phyloP scores from a whole-genome alignment of 2,797 vertebrate species.

The Ciconia nigra region DNA sequence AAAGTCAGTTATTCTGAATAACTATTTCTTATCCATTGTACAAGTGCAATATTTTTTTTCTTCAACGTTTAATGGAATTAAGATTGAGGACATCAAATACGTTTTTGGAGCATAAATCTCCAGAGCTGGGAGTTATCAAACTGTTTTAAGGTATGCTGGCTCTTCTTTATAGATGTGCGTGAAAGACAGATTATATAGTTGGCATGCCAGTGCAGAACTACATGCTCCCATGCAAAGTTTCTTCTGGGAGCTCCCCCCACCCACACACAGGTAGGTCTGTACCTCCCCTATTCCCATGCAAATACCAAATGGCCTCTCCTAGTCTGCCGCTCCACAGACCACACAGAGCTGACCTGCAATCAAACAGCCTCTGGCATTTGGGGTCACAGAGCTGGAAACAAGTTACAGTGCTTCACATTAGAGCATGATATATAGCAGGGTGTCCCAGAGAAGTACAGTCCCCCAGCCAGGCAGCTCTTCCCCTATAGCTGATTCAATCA shows the following conservation, averaged over 20 bases:
- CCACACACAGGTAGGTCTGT: not conserved
- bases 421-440: not conserved
- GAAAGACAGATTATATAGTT: not conserved
- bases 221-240: not conserved
- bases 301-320: not conserved
- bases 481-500: not conserved
- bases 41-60: not conserved
- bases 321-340: not conserved
- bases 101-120: not conserved
- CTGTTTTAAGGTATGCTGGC: not conserved
- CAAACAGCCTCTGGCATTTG: not conserved
- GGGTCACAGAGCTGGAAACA: not conserved
- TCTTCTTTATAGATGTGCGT: not conserved
- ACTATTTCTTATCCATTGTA: not conserved
- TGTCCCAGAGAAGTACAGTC: not conserved
- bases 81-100: not conserved
- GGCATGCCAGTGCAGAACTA: not conserved
- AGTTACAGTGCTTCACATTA: not conserved
- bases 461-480: not conserved
- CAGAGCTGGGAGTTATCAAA: not conserved
- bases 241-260: fast-evolving
- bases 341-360: not conserved
- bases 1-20: not conserved
- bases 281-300: not conserved
- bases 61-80: not conserved